Base-by-base conservation (phyloP, 2,797 vertebrate genomes). In the Neoniphon sammara region DNA sequence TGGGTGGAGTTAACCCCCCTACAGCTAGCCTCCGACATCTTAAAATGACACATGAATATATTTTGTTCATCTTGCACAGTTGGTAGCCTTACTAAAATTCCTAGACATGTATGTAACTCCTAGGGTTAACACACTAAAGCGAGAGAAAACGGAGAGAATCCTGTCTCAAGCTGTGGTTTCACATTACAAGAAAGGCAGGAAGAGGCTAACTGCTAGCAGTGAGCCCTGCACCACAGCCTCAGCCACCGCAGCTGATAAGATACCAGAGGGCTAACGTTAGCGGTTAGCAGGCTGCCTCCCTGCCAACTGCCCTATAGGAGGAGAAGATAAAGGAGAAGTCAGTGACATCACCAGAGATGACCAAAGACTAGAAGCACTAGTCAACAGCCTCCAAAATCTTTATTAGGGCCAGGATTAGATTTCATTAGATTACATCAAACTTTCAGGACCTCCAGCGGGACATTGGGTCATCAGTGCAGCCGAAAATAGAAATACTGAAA, bases 111-210 rank as follows among this genome's bases (percentile, higher is more conserved):
- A 3, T 14, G 14, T 12, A 42, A 42, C 14, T 42, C 39, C 39
- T 42, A 11, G 2, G 4, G 11, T 14, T 42, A 14, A 14, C 39
- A 12, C 11, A 14, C 11, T 12, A 49, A n/a, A 23, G 11, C 44
- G 21, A n/a, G 31, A 25, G 21, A 31, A 23, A 42, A 14, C 10
- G 44, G 39, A 21, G 7, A 30, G n/a, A 36, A 63, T 62, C 59
- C 59, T 63, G 39, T 59, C 50, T 50, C 69, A 4, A 59, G 39
- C 59, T 55, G 56, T 34, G 23, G 15, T 50, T 49, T 62, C 58
- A 71, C 49, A 62, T 71, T 62, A 71, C 69, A 55, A 23, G 59
- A 63, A 52, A 30, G 17, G 7, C 31, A 30, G 59, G 59, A 18
- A 27, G 36, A 4, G 25, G 57, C 57, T 53, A 70, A 44, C 31